Evolutionary conservation across 1,140 invertebrate genomes (phyloP), one percentile per base, ranked within the genome.

Genomic region (Plutomurus gul): DNA sequence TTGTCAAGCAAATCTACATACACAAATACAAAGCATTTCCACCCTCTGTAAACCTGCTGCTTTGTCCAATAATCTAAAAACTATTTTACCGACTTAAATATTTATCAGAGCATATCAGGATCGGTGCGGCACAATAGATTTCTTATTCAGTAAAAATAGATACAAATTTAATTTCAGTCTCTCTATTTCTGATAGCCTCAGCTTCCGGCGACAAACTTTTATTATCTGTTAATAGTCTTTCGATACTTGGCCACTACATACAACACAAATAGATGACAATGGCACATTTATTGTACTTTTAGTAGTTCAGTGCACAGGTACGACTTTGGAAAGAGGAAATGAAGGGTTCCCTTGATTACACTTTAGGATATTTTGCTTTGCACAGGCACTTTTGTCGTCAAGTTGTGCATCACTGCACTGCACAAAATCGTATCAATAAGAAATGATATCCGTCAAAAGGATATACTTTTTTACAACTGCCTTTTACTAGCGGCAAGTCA

Each of bases 281-380:
- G 11, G n/a, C 2, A 43, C n/a, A 3, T 8, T 13, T 43, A 43
- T n/a, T 13, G 10, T 43, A n/a, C n/a, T 13, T 43, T 13, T 8
- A 43, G 2, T n/a, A 13, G 39, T 43, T 3, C 7, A 43, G 1
- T 43, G 33, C 27, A 16, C 8, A 30, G 33, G 13, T 16, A 22
- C 13, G 3, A 60, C 7, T 30, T 13, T 4, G 16, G 51, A 20
- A 5, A 60, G 27, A 60, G 51, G 51, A 60, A 60, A 60, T 30
- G 51, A 60, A 60, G 51, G 51, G 51, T 60, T 60, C 25, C 11
- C 18, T 11, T 60, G 51, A 60, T 60, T 60, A 60, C 51, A 60
- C 13, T 49, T 49, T 20, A 49, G 11, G 33, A 60, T 60, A n/a
- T n/a, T n/a, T n/a, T n/a, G n/a, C n/a, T n/a, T n/a, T n/a, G n/a